phyloP scores from a whole-genome alignment of 2,113 vertebrate genomes.

The Stigmatopora nigra region DNA sequence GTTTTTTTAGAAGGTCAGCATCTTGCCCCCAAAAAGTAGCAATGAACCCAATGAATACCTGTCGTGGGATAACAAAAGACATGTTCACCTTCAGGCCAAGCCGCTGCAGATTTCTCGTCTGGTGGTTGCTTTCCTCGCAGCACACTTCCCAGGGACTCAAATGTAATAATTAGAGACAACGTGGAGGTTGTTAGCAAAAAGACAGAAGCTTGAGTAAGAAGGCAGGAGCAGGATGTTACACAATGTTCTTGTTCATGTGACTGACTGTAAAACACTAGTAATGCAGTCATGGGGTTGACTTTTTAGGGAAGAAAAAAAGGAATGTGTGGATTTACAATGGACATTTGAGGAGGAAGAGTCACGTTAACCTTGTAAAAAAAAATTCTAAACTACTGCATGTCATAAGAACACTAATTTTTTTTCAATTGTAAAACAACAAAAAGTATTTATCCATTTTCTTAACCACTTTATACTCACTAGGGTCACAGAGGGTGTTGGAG shows the following conservation, averaged over 20 bases:
- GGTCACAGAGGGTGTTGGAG: too few relatives aligned
- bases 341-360: neutral
- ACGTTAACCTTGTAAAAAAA: neutral
- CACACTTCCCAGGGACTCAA: neutral
- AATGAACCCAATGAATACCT: constrained; percentile 58
- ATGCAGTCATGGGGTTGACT: constrained; percentile 41
- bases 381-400: too few relatives aligned
- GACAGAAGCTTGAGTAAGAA: constrained; percentile 22
- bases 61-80: constrained; percentile 60
- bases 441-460: too few relatives aligned
- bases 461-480: too few relatives aligned
- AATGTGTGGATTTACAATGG: neutral
- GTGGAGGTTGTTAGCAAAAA: constrained; percentile 5
- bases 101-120: constrained; percentile 36
- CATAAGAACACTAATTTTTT: too few relatives aligned
- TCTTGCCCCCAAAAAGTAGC: constrained; percentile 34
- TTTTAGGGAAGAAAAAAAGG: neutral
- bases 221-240: constrained; percentile 37
- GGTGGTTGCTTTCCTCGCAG: constrained; percentile 1
- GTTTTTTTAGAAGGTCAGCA: constrained; percentile 37
- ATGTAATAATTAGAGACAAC: neutral
- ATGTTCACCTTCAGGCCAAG: constrained; percentile 66
- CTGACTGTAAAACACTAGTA: constrained; percentile 6
- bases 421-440: too few relatives aligned
- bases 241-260: constrained; percentile 56